Conservation (phyloP, 2,797 vertebrate genomes). For the Buphagus erythrorhynchus region DNA sequence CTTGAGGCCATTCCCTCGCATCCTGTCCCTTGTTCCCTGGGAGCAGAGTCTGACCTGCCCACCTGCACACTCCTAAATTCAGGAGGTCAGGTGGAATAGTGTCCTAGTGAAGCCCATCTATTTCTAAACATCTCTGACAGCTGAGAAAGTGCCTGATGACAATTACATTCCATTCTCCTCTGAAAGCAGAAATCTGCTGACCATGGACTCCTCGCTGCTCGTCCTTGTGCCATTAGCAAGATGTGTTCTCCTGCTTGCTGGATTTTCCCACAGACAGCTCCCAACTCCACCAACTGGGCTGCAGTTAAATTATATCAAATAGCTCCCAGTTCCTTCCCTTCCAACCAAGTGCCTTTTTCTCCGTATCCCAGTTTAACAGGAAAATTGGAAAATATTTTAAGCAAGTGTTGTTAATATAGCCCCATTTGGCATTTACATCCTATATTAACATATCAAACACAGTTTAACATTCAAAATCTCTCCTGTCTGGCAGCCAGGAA, state of each 20-base stretch:
- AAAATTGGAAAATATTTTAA: constrained; percentile 46
- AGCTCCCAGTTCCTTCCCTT: not conserved
- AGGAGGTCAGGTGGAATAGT: not conserved
- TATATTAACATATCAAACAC: constrained; percentile 51
- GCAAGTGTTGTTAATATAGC: constrained; percentile 43
- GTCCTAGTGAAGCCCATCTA: not conserved
- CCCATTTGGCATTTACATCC: constrained; percentile 34
- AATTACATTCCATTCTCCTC: not conserved
- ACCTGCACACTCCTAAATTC: not conserved
- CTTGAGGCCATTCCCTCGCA: not conserved
- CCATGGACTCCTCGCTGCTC: not conserved
- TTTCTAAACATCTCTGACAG: not conserved
- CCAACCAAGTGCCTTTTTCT: not conserved
- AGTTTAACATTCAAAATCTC: constrained; percentile 56
- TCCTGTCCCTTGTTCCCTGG: not conserved
- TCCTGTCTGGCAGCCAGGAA: constrained; percentile 52
- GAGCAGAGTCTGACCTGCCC: not conserved
- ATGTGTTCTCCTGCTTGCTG: not conserved
- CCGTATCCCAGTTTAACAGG: not conserved
- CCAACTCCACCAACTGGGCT: not conserved
- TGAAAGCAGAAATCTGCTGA: not conserved
- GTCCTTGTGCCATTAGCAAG: not conserved
- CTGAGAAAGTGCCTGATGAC: not conserved
- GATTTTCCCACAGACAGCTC: not conserved
- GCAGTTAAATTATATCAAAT: not conserved